Base-by-base conservation (phyloP, 2,797 vertebrate genomes). In the Rhabdophis nuchalis region DNA sequence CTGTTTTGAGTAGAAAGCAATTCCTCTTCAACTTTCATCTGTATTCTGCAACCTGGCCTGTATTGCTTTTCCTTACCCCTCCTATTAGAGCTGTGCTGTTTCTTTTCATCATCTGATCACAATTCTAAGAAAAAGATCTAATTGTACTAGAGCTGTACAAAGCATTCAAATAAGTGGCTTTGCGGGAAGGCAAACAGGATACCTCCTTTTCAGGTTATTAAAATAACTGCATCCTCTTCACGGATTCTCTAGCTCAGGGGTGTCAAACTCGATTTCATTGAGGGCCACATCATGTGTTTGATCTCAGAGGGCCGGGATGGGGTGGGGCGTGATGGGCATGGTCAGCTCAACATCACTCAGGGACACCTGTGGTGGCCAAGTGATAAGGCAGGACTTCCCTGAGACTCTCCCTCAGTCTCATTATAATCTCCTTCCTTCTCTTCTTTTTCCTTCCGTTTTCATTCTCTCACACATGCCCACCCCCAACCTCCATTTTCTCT, bases 1-100 rank as follows among this genome's bases (percentile, higher is more conserved):
- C 2, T 29, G 77, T 25, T 60, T 18, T 85, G 27, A 27, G 27
- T 8, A 12, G 52, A 57, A 88, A 91, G 68, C 14, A 87, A 88
- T 20, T 87, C 6, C 56, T 82, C 46, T 77, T 86, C 1, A 0
- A n/a, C 14, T 91, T 91, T 72, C 52, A 56, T 72, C 9, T 90
- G 92, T 14, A 23, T 92, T 13, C 1, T 16, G 2, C 0, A 87
- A 2, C 1, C 0, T 90, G 10, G 16, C 1, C 0, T 20, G 4
- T 14, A n/a, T 46, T 68, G 18, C 68, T 29, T 36, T 91, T 91
- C 60, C 11, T 92, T 56, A 58, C 23, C 61, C 91, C 16, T 92
- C 32, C 9, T n/a, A 64, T 89, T 58, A 46, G 56, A 12, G 3
- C 27, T 36, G 11, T 20, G 27, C 23, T 82, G 41, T 82, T 82